Evolutionary conservation across 2,797 vertebrate genomes (phyloP).

Genomic region (Poeciliopsis infans): DNA sequence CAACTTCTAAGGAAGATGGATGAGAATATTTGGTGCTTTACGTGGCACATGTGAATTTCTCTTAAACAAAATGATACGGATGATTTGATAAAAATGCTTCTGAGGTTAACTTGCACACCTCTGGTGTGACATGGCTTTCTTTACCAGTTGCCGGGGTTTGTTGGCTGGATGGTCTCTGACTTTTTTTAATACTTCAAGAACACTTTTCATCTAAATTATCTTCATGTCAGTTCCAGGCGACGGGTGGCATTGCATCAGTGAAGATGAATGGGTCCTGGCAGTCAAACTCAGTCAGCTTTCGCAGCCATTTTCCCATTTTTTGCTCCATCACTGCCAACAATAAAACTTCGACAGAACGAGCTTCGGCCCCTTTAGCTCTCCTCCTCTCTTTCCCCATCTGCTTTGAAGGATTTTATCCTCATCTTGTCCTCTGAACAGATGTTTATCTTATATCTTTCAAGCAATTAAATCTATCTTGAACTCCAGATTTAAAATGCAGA

Average conservation of each 20-base stretch:
- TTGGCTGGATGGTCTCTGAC: constrained; percentile 4
- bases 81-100: not conserved
- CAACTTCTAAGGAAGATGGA: not conserved
- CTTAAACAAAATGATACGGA: not conserved
- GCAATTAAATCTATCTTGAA: constrained; percentile 14
- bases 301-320: constrained; percentile 38
- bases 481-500: constrained; percentile 10
- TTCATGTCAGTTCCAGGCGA: not conserved
- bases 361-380: not conserved
- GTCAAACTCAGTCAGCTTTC: constrained; percentile 25
- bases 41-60: not conserved
- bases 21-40: not conserved
- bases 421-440: constrained; percentile 12
- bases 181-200: constrained; percentile 9
- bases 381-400: not conserved
- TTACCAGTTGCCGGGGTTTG: not conserved
- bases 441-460: constrained; percentile 10
- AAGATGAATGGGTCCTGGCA: constrained; percentile 18
- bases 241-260: constrained; percentile 19
- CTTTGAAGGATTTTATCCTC: constrained; percentile 3
- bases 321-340: constrained; percentile 33
- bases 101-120: not conserved
- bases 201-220: constrained; percentile 18
- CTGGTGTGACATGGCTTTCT: not conserved
- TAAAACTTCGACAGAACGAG: constrained; percentile 8